Conservation (phyloP, 2,797 vertebrate species). For the Onychomys arenicola region DNA sequence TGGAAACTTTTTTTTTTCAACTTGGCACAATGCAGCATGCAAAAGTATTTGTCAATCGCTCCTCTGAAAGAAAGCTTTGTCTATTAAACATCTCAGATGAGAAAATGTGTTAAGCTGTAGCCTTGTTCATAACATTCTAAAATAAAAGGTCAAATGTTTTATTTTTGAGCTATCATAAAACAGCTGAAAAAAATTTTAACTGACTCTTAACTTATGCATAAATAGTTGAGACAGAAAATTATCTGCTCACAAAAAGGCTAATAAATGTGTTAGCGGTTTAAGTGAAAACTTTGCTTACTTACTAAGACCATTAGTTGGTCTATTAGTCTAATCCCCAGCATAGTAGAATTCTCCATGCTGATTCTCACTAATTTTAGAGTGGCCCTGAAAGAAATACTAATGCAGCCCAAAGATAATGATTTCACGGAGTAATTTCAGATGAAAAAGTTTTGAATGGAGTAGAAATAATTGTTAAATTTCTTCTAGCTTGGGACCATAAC, state of each 20-base stretch:
- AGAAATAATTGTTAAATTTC: slow-evolving; percentile 14
- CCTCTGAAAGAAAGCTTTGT: not conserved
- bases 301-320: slow-evolving; percentile 23
- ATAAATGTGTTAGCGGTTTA: slow-evolving; percentile 60
- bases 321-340: slow-evolving; percentile 42
- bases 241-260: slow-evolving; percentile 54
- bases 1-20: not conserved
- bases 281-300: slow-evolving; percentile 65
- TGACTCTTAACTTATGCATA: slow-evolving; percentile 3
- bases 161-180: slow-evolving; percentile 57
- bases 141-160: slow-evolving; percentile 66
- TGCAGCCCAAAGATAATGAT: slow-evolving; percentile 52
- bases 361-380: slow-evolving; percentile 63
- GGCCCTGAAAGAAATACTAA: slow-evolving; percentile 59
- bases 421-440: not conserved
- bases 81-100: slow-evolving; percentile 46
- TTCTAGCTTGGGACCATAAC: not conserved
- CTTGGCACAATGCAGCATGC: not conserved
- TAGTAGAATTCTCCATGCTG: slow-evolving; percentile 46
- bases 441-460: not conserved
- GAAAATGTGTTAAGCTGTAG: not conserved
- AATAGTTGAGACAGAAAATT: slow-evolving; percentile 44
- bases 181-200: slow-evolving; percentile 50
- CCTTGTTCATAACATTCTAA: slow-evolving; percentile 60
- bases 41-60: slow-evolving; percentile 14